These are phyloP conservation scores for Epirrita christyi DNA, from an alignment of 2,888 invertebrate genomes.

Conservation along the genomic window DNA sequence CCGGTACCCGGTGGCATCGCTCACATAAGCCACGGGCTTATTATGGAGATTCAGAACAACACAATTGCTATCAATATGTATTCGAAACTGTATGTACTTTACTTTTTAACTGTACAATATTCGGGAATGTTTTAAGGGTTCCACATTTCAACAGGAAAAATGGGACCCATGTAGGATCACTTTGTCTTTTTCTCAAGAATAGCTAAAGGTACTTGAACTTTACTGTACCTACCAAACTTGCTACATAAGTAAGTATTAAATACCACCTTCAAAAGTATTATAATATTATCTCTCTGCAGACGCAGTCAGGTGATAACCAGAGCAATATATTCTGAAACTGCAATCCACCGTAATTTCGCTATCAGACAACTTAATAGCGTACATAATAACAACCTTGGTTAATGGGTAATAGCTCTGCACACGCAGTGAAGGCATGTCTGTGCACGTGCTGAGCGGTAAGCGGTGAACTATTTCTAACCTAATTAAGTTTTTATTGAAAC, in stretches of 20 bases:
- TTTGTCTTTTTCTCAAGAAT: too few species aligned
- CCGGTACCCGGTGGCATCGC: conserved; percentile 1
- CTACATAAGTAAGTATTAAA: too few species aligned
- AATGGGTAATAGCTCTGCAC: conserved; percentile 40
- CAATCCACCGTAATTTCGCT: conserved; percentile 25
- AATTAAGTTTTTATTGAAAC: too few species aligned
- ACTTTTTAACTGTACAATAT: background rate
- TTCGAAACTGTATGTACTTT: background rate
- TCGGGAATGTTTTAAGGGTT: too few species aligned
- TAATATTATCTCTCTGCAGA: background rate
- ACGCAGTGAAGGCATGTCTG: conserved; percentile 34
- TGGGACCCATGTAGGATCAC: too few species aligned
- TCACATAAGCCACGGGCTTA: conserved; percentile 20
- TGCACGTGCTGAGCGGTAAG: background rate
- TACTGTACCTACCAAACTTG: too few species aligned
- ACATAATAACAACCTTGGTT: conserved; percentile 34
- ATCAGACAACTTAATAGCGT: conserved; percentile 29
- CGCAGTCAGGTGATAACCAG: background rate
- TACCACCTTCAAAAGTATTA: background rate
- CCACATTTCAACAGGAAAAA: too few species aligned
- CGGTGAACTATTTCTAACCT: too few species aligned
- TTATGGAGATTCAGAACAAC: conserved; percentile 13
- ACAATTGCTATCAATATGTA: conserved; percentile 14
- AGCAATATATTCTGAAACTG: conserved; percentile 7
- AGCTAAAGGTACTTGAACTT: too few species aligned